Base-by-base conservation (phyloP, 2,113 vertebrate genomes). In the Pitta sordida region DNA sequence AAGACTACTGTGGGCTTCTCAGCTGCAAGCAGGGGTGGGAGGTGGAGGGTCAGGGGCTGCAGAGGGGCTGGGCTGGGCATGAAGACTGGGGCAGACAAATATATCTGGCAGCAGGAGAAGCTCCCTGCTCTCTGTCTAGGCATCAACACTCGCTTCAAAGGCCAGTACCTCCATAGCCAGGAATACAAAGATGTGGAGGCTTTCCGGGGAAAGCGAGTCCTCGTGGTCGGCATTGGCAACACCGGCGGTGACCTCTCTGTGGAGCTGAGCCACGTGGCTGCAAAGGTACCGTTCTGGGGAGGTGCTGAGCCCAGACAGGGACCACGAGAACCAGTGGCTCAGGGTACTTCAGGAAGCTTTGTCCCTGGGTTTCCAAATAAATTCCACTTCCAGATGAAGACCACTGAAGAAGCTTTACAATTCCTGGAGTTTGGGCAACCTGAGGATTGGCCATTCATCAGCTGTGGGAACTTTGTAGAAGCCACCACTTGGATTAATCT, bases 141-240 rank as follows among this genome's bases (percentile, higher is more conserved):
- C 53, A 96, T 98, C 22, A 94, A 98, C n/a, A 98, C 94, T 23
- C 9, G 9, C 3, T 99, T 99, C 95, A 94, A 96, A 94, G 99
- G 99, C 11, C 97, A 55, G 74, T 96, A 95, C 78, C 85, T 97
- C 34, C 99, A 99, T 96, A 99, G 99, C 90, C 96, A 74, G 95
- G 97, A 99, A 8, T 99, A 99, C 84, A 99, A 95, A 96, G 95
- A 97, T 9, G 92, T 94, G 34, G 97, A 98, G 46, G 81, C 65
- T 26, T 98, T 97, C 97, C 94, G 80, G 49, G 98, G 98, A 73
- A 98, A 99, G 88, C 98, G 97, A 3, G 95, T 99, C 76, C 90
- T 99, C 11, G 97, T 99, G 67, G 83, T 99, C 1, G 99, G 99
- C 36, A 97, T 97, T 37, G 99, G 99, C 17, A 99, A 99, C 94